phyloP scores from a whole-genome alignment of 2,888 invertebrate genomes.

The Litoditis marina region DNA sequence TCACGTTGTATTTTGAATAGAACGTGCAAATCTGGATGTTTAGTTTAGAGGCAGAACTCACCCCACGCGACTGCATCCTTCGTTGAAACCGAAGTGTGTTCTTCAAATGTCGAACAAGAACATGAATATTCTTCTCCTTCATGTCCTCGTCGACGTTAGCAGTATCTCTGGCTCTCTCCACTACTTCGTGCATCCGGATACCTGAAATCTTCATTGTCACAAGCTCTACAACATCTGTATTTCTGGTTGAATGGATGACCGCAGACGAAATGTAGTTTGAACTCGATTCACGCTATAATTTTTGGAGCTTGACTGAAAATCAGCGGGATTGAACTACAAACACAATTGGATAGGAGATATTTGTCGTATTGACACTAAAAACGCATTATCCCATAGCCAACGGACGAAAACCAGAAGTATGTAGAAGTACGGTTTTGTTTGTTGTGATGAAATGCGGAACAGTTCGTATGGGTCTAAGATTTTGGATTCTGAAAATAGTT shows the following conservation, averaged over 20 bases:
- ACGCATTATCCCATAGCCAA: neutral
- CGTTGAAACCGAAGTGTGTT: slow-evolving; percentile 53
- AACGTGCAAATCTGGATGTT: slow-evolving; percentile 12
- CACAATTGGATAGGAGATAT: no score
- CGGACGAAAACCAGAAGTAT: no score
- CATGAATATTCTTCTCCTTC: slow-evolving; percentile 43
- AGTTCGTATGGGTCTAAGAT: no score
- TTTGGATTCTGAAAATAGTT: neutral
- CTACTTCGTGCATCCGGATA: slow-evolving; percentile 57
- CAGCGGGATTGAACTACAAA: no score
- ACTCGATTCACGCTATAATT: no score
- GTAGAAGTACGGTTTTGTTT: no score
- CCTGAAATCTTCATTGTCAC: slow-evolving; percentile 40
- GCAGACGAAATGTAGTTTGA: no score
- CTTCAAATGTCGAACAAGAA: slow-evolving; percentile 48
- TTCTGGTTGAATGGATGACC: no score
- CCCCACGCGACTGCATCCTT: slow-evolving; percentile 37
- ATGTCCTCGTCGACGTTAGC: slow-evolving; percentile 45
- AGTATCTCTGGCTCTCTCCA: slow-evolving; percentile 53
- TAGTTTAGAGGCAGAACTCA: slow-evolving; percentile 2
- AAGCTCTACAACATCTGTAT: no score
- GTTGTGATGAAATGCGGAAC: no score
- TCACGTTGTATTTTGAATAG: neutral
- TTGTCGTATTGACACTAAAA: no score
- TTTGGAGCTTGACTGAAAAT: no score